Evolutionary conservation across 2,888 invertebrate genomes (phyloP).

Genomic region (Ethmia dodecea): DNA sequence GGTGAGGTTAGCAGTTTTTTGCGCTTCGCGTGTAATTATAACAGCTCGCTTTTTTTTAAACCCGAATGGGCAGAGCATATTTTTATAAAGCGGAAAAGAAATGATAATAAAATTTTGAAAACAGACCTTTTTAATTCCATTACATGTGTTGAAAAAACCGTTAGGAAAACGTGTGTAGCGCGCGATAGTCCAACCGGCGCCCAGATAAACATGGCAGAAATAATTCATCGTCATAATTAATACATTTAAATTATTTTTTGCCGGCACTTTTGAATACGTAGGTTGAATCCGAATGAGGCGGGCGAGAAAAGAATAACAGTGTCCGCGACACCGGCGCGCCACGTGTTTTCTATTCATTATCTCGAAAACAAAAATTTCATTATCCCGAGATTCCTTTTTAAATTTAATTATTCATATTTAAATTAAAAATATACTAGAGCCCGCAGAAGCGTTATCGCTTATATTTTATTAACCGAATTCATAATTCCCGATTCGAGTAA

Average conservation of each 20-base stretch:
- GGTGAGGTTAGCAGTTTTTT: neutral
- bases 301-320: constrained; percentile 67
- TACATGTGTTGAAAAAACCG: neutral
- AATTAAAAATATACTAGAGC: constrained; percentile 76
- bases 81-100: too few relatives aligned
- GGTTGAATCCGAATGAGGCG: constrained; percentile 66
- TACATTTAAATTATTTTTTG: constrained; percentile 56
- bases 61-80: too few relatives aligned
- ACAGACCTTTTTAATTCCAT: too few relatives aligned
- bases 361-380: constrained; percentile 77
- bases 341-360: constrained; percentile 78
- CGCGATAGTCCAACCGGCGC: constrained; percentile 43
- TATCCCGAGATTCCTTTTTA: constrained; percentile 74
- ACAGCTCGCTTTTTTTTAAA: too few relatives aligned
- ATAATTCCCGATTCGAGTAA: constrained; percentile 74
- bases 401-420: constrained; percentile 78
- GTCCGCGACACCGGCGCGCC: constrained; percentile 47
- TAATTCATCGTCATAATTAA: constrained; percentile 63
- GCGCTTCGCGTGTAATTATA: too few relatives aligned
- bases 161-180: constrained; percentile 29
- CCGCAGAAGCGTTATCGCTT: constrained; percentile 63
- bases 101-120: too few relatives aligned
- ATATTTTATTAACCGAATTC: constrained; percentile 77
- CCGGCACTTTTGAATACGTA: constrained; percentile 46
- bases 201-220: constrained; percentile 57